These are phyloP conservation scores for Mola mola DNA, from an alignment of 2,113 vertebrate genomes.

Conservation along the genomic window DNA sequence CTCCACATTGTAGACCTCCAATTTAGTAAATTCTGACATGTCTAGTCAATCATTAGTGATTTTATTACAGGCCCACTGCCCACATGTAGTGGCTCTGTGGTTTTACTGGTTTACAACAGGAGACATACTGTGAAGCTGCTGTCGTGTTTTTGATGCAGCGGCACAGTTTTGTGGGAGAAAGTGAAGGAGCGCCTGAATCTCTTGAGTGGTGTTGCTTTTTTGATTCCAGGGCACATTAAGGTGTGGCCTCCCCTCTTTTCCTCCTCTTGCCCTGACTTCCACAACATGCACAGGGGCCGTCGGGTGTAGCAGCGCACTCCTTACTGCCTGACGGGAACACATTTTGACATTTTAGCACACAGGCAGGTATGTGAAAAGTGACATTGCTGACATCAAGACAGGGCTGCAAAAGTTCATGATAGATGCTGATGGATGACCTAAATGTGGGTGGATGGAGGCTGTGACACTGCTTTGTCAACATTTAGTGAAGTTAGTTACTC, in stretches of 20 bases:
- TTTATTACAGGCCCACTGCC: too few species aligned
- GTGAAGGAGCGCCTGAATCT: not conserved
- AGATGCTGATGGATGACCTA: not conserved
- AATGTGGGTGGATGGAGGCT: not conserved
- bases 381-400: slow-evolving; percentile 14
- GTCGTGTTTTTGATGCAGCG: not conserved
- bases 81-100: not conserved
- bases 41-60: too few species aligned
- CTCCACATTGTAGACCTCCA: too few species aligned
- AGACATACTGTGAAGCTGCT: slow-evolving; percentile 8
- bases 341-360: slow-evolving; percentile 30
- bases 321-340: slow-evolving; percentile 1
- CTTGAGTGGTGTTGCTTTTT: not conserved
- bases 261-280: too few species aligned
- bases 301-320: too few species aligned
- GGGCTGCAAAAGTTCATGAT: not conserved
- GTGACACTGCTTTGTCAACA: too few species aligned
- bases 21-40: too few species aligned
- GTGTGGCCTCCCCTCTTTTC: not conserved
- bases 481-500: not conserved
- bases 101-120: slow-evolving; percentile 18
- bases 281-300: too few species aligned
- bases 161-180: slow-evolving; percentile 12
- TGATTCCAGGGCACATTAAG: too few species aligned
- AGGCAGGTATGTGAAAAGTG: slow-evolving; percentile 24